These are phyloP conservation scores for Caenorhabditis latens DNA, from an alignment of 1,140 invertebrate species.

Conservation along the genomic window DNA sequence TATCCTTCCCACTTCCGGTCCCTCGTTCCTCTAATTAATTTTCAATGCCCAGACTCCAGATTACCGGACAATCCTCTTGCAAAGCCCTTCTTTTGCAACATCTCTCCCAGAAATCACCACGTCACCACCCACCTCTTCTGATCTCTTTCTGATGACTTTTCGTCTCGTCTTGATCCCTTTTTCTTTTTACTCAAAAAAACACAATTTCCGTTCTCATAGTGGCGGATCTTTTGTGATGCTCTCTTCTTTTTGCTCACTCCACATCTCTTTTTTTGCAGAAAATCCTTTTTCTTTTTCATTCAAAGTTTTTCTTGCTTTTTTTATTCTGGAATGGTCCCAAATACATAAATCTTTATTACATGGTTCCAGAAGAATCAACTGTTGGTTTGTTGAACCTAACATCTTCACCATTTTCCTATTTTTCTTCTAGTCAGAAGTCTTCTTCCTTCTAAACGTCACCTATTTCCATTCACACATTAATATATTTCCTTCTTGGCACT, in stretches of 20 bases:
- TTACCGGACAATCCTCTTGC: no score
- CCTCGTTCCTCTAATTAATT: no score
- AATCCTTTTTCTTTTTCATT: background rate
- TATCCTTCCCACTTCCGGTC: no score
- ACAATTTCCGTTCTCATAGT: slow-evolving; percentile 52
- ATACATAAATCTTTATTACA: no score
- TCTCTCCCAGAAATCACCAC: background rate
- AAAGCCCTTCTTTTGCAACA: background rate
- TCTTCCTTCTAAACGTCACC: background rate
- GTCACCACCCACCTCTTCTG: background rate
- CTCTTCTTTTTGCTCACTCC: background rate
- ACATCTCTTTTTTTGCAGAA: background rate
- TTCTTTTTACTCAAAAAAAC: slow-evolving; percentile 35
- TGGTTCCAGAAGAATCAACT: background rate
- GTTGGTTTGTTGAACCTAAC: background rate
- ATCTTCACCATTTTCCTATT: background rate
- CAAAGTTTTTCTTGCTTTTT: background rate
- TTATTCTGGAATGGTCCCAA: background rate
- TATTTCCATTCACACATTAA: background rate
- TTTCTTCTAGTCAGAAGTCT: background rate
- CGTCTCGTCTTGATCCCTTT: background rate
- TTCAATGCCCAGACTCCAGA: no score
- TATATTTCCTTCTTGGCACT: background rate
- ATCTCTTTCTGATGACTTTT: slow-evolving; percentile 38
- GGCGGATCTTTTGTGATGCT: slow-evolving; percentile 31